Conservation (phyloP, 2,888 invertebrate species). For the Ferrisia virgata region DNA sequence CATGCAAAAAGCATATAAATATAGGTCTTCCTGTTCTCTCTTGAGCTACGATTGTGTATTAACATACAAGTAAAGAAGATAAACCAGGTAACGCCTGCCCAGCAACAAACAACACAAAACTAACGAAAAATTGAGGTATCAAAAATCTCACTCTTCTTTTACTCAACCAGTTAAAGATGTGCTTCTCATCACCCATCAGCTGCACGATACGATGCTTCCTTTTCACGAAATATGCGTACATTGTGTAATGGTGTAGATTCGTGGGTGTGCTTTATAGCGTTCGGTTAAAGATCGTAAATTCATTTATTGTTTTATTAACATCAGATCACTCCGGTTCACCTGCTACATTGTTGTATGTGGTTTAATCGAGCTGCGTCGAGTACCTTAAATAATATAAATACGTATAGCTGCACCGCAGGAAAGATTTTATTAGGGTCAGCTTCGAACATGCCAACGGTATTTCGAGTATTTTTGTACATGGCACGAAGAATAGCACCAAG, state of each 20-base stretch:
- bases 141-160: too few relatives aligned
- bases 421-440: not conserved
- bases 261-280: not conserved
- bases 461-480: not conserved
- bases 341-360: not conserved
- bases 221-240: not conserved
- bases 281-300: conserved; percentile 1
- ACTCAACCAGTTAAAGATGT: too few relatives aligned
- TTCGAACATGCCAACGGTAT: not conserved
- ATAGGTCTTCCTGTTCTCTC: too few relatives aligned
- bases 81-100: too few relatives aligned
- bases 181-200: not conserved
- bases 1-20: too few relatives aligned
- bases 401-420: not conserved
- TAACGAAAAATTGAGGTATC: not conserved
- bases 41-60: too few relatives aligned
- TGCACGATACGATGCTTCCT: not conserved
- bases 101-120: not conserved
- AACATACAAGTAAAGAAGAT: too few relatives aligned
- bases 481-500: not conserved
- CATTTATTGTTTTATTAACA: not conserved
- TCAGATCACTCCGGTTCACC: not conserved
- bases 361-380: not conserved
- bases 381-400: not conserved
- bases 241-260: not conserved